A percentile compares a stretch with the other conserved stretches of the same genome.
Conservation (phyloP, 2,888 invertebrate species). For the Prionchulus punctatus region DNA sequence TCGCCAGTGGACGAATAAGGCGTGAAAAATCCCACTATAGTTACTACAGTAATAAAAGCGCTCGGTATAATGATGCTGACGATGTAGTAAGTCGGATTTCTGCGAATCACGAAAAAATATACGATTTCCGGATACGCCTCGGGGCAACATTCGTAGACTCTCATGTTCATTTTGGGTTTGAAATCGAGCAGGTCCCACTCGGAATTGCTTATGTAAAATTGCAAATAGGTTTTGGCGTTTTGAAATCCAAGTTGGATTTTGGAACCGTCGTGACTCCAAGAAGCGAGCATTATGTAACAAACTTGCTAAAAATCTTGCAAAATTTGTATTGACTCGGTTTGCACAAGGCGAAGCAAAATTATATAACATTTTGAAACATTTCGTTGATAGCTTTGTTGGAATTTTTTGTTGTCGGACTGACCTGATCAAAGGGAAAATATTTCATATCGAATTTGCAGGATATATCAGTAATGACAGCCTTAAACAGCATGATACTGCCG, state of each 20-base stretch:
- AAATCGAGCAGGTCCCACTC: constrained; percentile 29
- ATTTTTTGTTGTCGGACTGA: too few relatives aligned
- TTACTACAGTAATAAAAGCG: constrained; percentile 29
- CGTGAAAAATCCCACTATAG: constrained; percentile 30
- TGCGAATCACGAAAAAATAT: constrained; percentile 27
- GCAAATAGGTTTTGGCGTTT: constrained; percentile 16
- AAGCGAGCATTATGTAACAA: constrained; percentile 29
- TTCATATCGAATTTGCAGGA: constrained; percentile 26
- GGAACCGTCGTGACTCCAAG: constrained; percentile 27
- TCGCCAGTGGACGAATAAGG: constrained; percentile 29
- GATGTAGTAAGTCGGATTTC: constrained; percentile 29
- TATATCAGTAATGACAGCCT: constrained; percentile 28
- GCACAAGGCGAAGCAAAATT: too few relatives aligned
- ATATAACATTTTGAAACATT: too few relatives aligned
- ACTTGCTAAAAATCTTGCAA: too few relatives aligned
- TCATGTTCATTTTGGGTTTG: constrained; percentile 21
- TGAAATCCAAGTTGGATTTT: constrained; percentile 22
- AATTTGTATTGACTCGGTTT: too few relatives aligned
- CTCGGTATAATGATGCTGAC: constrained; percentile 17
- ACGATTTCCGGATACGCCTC: constrained; percentile 27
- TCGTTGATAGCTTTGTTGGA: too few relatives aligned
- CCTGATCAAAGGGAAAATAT: constrained; percentile 21
- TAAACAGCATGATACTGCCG: constrained; percentile 23
- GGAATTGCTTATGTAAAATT: constrained; percentile 27
- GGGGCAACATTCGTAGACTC: constrained; percentile 30